A percentile compares a stretch with the other conserved stretches of the same genome.
phyloP scores from a whole-genome alignment of 2,888 invertebrate species.

The Clepsis dumicolana region DNA sequence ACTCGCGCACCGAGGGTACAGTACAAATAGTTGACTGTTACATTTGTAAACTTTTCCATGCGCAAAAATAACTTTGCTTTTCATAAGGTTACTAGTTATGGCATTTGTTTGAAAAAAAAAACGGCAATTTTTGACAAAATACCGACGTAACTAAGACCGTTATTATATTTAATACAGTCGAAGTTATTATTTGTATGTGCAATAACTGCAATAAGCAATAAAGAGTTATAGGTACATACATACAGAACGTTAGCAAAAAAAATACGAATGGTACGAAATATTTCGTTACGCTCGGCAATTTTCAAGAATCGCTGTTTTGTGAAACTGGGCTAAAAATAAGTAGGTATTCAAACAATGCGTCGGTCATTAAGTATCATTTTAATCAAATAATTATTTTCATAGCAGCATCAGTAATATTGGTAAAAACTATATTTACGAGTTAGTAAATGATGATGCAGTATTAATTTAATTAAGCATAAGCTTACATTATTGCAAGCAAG shows the following conservation, averaged over 20 bases:
- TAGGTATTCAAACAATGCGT: neutral
- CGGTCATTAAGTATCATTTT: neutral
- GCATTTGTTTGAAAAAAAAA: no score
- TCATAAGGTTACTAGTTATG: no score
- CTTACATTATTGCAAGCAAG: no score
- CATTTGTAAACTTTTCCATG: neutral
- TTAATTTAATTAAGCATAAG: no score
- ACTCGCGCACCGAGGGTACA: no score
- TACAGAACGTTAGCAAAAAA: no score
- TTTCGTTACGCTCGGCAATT: constrained; percentile 10
- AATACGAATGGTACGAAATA: constrained; percentile 4
- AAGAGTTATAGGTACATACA: no score
- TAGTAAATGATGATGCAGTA: neutral
- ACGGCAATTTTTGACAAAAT: constrained; percentile 5
- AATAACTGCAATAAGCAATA: no score
- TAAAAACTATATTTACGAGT: neutral
- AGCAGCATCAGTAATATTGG: neutral
- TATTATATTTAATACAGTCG: no score
- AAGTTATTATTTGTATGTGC: no score
- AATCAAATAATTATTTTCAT: neutral
- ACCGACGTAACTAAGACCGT: neutral
- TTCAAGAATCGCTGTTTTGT: constrained; percentile 4
- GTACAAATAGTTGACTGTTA: no score
- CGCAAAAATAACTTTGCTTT: neutral
- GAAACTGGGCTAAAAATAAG: constrained; percentile 4